Percentiles rank a stretch among this genome's conserved stretches.
Evolutionary conservation across 2,797 vertebrate genomes (phyloP).

Genomic region (Ambastaia sidthimunki): DNA sequence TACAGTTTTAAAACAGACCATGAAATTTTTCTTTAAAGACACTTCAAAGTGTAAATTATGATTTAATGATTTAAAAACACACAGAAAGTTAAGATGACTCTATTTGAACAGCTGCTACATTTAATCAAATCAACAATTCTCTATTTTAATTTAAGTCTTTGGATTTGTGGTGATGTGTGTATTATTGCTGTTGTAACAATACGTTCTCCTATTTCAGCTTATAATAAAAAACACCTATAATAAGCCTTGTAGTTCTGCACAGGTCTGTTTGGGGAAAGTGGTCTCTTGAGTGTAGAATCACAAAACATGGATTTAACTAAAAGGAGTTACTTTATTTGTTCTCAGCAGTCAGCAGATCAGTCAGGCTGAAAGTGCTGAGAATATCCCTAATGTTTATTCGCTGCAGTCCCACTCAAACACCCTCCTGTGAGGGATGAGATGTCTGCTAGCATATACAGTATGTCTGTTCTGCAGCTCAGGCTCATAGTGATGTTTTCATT

Average conservation of each 20-base stretch:
- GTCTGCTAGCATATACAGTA: no score
- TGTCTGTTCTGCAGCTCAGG: conserved; percentile 5
- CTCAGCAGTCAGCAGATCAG: conserved; percentile 40
- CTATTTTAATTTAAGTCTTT: no score
- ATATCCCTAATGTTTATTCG: conserved; percentile 6
- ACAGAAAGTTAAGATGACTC: neutral
- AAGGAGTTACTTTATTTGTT: neutral
- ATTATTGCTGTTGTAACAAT: neutral
- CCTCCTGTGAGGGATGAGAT: conserved; percentile 32
- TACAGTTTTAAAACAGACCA: neutral
- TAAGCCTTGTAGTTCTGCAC: neutral
- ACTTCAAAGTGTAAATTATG: neutral
- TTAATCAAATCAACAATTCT: neutral
- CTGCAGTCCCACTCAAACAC: conserved; percentile 28
- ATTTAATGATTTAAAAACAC: neutral
- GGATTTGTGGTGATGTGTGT: no score
- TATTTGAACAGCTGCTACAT: neutral
- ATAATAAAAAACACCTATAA: neutral
- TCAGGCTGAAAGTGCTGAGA: conserved; percentile 31
- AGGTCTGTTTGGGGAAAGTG: neutral
- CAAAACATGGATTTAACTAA: neutral
- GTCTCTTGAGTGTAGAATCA: neutral
- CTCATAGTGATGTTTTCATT: conserved; percentile 5
- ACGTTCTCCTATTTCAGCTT: neutral
- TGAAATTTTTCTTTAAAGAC: neutral